Percentiles rank a stretch among this genome's conserved stretches.
Conservation (phyloP, 1,140 invertebrate species). For the Plodia interpunctella region DNA sequence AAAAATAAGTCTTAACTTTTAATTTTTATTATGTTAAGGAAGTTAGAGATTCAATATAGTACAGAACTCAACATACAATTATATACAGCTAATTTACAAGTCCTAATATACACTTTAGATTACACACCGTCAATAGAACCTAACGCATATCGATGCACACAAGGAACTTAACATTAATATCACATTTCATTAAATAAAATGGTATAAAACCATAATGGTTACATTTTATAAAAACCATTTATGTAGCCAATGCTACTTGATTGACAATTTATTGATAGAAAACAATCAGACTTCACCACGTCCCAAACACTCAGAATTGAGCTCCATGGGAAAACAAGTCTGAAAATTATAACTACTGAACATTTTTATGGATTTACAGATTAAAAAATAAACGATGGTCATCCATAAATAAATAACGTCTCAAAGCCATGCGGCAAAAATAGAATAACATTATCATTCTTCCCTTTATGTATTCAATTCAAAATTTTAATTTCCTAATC, state of each 20-base stretch:
- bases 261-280: neutral
- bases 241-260: neutral
- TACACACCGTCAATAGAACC: slow-evolving; percentile 19
- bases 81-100: slow-evolving; percentile 9
- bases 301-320: too few species aligned
- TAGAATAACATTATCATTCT: too few species aligned
- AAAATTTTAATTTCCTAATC: too few species aligned
- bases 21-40: neutral
- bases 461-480: too few species aligned
- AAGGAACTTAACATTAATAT: slow-evolving; percentile 44
- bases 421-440: too few species aligned
- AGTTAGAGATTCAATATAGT: neutral
- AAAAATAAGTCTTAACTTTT: neutral
- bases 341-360: too few species aligned
- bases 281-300: neutral
- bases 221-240: neutral
- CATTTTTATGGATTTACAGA: too few species aligned
- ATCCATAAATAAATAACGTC: too few species aligned
- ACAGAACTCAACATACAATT: neutral
- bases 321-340: too few species aligned
- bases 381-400: too few species aligned
- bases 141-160: slow-evolving; percentile 16
- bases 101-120: slow-evolving; percentile 8
- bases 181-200: slow-evolving; percentile 29
- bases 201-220: neutral